Conservation (phyloP, 2,888 invertebrate species). For the Sphaerophoria rueppellii region DNA sequence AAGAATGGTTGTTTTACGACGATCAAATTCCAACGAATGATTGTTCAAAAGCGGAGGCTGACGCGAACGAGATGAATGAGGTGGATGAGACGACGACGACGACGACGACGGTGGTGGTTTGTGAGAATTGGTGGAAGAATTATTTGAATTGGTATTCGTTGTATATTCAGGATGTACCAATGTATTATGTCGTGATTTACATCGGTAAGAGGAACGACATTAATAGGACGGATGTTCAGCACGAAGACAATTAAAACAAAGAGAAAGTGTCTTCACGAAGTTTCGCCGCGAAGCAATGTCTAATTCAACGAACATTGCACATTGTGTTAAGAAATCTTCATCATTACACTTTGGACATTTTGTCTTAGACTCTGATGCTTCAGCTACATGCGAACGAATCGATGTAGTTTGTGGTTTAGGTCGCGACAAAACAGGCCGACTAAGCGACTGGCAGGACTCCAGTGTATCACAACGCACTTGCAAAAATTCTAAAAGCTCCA, state of each 20-base stretch:
- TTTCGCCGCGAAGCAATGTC: constrained; percentile 4
- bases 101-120: background rate
- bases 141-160: constrained; percentile 6
- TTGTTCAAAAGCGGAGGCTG: constrained; percentile 1
- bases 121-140: background rate
- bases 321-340: constrained; percentile 7
- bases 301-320: constrained; percentile 1
- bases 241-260: constrained; percentile 37
- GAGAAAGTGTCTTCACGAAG: background rate
- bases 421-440: background rate
- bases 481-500: constrained; percentile 2
- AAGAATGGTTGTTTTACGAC: constrained; percentile 24
- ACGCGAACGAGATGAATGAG: background rate
- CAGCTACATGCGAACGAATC: constrained; percentile 10
- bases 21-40: background rate
- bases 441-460: background rate
- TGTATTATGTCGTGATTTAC: constrained; percentile 20
- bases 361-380: background rate
- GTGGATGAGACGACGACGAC: background rate
- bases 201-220: background rate
- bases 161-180: constrained; percentile 22
- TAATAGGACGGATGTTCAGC: background rate
- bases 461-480: constrained; percentile 17
- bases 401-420: background rate
- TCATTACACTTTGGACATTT: constrained; percentile 4